These are phyloP conservation scores for Melanotaenia boesemani DNA, from an alignment of 2,797 vertebrate genomes.

Conservation along the genomic window DNA sequence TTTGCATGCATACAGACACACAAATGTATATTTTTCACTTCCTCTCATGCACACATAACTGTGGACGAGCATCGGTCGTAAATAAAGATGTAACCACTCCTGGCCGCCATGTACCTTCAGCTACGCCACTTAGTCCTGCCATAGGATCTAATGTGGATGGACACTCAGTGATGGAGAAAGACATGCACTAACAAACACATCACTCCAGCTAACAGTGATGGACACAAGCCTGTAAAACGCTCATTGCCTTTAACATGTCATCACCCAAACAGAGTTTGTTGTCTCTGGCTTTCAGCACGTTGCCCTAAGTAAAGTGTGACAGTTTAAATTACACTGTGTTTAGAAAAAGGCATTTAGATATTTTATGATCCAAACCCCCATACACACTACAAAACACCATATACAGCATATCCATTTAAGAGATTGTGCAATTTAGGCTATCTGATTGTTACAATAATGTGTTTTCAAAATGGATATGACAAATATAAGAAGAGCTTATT, in stretches of 20 bases:
- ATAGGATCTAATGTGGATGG: constrained; percentile 79
- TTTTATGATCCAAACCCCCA: neutral
- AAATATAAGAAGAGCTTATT: neutral
- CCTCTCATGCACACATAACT: constrained; percentile 29
- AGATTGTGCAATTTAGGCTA: neutral
- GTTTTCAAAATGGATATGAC: neutral
- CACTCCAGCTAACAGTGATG: constrained; percentile 69
- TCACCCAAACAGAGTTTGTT: constrained; percentile 13
- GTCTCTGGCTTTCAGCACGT: neutral
- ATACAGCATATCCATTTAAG: neutral
- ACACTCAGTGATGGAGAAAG: constrained; percentile 71
- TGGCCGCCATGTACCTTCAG: constrained; percentile 65
- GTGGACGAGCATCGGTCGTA: constrained; percentile 50
- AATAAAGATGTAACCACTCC: constrained; percentile 79
- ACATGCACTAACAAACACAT: constrained; percentile 73
- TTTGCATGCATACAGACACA: constrained; percentile 37
- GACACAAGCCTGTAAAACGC: constrained; percentile 38
- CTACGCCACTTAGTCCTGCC: constrained; percentile 77
- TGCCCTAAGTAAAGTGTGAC: neutral
- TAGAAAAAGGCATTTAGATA: neutral
- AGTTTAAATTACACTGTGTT: neutral
- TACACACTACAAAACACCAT: neutral
- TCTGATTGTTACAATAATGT: neutral
- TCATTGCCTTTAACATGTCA: constrained; percentile 32
- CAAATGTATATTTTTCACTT: neutral